Conservation (phyloP, 2,113 vertebrate genomes). For the Cranoglanis bouderius region DNA sequence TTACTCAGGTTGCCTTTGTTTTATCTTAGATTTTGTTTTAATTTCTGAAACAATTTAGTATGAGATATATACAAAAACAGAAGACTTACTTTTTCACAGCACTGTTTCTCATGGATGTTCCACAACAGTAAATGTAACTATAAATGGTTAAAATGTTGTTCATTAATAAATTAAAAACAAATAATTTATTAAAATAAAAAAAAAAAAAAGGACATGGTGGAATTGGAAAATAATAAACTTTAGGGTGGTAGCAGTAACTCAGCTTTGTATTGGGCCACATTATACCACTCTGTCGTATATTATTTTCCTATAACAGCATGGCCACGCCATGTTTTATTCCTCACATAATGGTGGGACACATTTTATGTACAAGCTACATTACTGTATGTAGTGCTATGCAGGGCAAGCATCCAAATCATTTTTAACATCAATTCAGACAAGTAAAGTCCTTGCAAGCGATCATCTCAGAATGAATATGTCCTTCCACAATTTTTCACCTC, state of each 20-base stretch:
- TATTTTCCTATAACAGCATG: not conserved
- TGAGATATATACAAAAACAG: too few relatives aligned
- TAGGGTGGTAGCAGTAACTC: not conserved
- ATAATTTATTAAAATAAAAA: too few relatives aligned
- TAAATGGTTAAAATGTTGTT: not conserved
- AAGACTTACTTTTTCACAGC: too few relatives aligned
- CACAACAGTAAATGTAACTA: not conserved
- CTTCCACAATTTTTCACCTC: slow-evolving; percentile 13
- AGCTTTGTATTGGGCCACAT: not conserved
- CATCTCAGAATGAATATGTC: slow-evolving; percentile 4
- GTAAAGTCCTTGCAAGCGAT: not conserved
- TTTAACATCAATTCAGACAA: not conserved
- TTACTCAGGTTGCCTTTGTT: too few relatives aligned
- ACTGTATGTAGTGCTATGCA: not conserved
- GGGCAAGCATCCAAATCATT: not conserved
- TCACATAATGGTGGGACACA: not conserved
- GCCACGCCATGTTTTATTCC: not conserved
- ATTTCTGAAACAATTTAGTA: too few relatives aligned
- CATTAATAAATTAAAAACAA: not conserved
- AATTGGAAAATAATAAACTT: not conserved
- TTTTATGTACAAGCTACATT: not conserved
- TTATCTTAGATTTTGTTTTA: too few relatives aligned
- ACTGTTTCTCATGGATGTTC: not conserved
- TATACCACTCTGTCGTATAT: not conserved
- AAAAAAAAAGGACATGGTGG: not conserved